Base-by-base conservation (phyloP, 2,797 vertebrate species). In the Malurus splendens region DNA sequence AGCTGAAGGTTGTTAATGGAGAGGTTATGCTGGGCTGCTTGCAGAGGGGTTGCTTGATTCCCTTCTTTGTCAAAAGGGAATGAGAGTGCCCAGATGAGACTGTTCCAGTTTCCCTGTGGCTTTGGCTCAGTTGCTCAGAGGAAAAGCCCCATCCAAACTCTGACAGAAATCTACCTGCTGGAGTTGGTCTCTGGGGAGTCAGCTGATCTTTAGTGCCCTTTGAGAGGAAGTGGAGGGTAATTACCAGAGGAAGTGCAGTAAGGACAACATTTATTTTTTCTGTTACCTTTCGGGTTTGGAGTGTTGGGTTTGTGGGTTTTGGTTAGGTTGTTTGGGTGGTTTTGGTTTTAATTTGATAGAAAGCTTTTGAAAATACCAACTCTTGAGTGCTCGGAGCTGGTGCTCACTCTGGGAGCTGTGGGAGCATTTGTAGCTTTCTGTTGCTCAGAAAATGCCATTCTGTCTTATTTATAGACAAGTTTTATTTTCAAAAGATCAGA, bases 1-100 rank as follows among this genome's bases (percentile, higher is more conserved):
- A 52, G 24, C 12, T 18, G 30, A 62, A 51, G 64, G 52, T 16
- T 55, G 41, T 47, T 56, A n/a, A 9, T 12, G 28, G 68, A 18
- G 50, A 30, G 47, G 14, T 73, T 66, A 3, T 0, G 0, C 3
- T 38, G 45, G 6, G n/a, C 6, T 57, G 36, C 15, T 42, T 72
- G 56, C 11, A 73, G 44, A 30, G 30, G 28, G 9, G 17, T 42
- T 33, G 9, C 25, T 50, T 61, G 3, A 3, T 57, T 85, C 25
- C 24, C 5, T 66, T 66, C 25, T 52, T 19, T 15, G n/a, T 18
- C 56, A 18, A 4, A 56, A 48, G 30, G 52, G 28, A 14, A 22
- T 68, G 85, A 57, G 47, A 5, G 38, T 56, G 74, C n/a, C 19
- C 33, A 52, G 33, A 5, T 55, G 57, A 81, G 71, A 32, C 52